phyloP scores from a whole-genome alignment of 2,888 invertebrate species.

The Timema cristinae region DNA sequence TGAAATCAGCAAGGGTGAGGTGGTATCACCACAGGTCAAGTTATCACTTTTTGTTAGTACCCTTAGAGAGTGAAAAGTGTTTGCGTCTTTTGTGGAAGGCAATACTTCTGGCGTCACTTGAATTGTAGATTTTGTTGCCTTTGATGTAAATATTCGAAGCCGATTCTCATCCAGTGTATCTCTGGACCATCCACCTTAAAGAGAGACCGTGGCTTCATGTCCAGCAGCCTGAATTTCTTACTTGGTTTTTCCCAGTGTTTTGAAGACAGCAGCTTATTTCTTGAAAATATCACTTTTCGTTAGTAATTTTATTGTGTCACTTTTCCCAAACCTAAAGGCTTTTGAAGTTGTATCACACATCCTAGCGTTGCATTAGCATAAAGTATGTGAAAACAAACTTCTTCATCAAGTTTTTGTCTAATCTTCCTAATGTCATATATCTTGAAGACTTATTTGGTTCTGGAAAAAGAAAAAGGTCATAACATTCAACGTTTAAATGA shows the following conservation, averaged over 20 bases:
- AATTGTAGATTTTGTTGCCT: constrained; percentile 5
- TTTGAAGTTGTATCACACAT: constrained; percentile 1
- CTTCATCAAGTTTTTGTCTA: constrained; percentile 1
- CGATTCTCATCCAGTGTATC: not conserved
- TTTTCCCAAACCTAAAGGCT: not conserved
- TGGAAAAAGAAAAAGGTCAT: constrained; percentile 5
- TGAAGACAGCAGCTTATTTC: not conserved
- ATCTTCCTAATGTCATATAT: not conserved
- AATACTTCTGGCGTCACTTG: constrained; percentile 8
- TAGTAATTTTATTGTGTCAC: not conserved
- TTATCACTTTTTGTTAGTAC: no score
- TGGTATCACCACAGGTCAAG: no score
- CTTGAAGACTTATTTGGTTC: constrained; percentile 2
- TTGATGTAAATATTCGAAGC: constrained; percentile 3
- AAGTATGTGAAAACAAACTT: constrained; percentile 10
- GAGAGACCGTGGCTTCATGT: not conserved
- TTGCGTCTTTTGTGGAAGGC: not conserved
- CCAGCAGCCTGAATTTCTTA: constrained; percentile 6
- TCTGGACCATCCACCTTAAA: not conserved
- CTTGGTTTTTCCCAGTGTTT: not conserved
- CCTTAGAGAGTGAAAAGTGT: not conserved
- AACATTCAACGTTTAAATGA: constrained; percentile 1
- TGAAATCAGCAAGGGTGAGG: no score
- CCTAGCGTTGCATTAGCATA: not conserved
- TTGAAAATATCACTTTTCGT: not conserved